These are phyloP conservation scores for Pygoscelis adeliae DNA, from an alignment of 2,113 vertebrate genomes.

Conservation along the genomic window DNA sequence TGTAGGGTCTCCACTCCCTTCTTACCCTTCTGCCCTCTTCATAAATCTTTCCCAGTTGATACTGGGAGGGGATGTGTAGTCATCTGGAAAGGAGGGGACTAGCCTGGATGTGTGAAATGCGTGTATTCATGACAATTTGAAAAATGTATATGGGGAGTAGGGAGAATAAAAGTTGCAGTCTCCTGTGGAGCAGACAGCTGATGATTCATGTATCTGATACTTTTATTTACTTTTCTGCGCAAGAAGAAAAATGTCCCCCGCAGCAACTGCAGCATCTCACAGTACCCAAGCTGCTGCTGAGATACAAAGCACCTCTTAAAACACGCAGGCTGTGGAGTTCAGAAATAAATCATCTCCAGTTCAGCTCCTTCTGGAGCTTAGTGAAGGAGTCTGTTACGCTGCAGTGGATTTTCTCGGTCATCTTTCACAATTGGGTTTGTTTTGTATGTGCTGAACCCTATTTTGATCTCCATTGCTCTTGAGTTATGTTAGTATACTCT, in stretches of 20 bases:
- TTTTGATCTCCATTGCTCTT: background rate
- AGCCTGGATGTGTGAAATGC: background rate
- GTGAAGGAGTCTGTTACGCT: background rate
- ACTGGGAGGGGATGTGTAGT: background rate
- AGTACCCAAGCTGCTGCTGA: background rate
- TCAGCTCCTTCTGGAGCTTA: background rate
- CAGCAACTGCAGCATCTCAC: background rate
- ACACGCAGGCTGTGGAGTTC: rapidly evolving
- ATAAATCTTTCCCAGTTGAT: background rate
- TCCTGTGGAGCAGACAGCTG: background rate
- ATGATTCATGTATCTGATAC: background rate
- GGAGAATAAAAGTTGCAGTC: background rate
- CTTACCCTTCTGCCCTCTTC: background rate
- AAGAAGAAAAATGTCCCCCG: background rate
- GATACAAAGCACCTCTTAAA: background rate
- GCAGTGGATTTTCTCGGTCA: background rate
- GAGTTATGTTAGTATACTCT: rapidly evolving
- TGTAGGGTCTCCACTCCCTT: background rate
- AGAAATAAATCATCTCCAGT: background rate
- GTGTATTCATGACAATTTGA: background rate
- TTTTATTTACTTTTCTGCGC: background rate
- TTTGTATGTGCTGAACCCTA: background rate
- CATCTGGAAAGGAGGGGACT: background rate
- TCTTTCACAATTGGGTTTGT: background rate
- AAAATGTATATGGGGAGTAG: background rate